These are phyloP conservation scores for Drosophila setifemur DNA, from an alignment of 1,140 invertebrate genomes.

Conservation along the genomic window DNA sequence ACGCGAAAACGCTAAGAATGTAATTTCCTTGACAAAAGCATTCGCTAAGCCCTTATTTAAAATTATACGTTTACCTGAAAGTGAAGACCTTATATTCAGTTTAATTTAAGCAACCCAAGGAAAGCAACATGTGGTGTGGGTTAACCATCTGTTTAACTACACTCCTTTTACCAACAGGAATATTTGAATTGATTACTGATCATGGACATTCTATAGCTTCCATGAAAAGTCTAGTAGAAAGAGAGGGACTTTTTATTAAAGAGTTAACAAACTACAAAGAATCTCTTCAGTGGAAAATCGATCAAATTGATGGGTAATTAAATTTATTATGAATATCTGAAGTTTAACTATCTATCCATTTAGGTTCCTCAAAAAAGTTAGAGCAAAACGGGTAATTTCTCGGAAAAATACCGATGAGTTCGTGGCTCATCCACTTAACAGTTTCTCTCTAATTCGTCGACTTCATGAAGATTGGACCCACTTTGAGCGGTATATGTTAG, in stretches of 20 bases:
- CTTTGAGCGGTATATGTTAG: constrained; percentile 27
- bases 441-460: constrained; percentile 33
- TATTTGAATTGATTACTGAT: background rate
- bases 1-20: too few relatives aligned
- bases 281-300: constrained; percentile 14
- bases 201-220: constrained; percentile 9
- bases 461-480: constrained; percentile 47
- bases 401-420: background rate
- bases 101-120: background rate
- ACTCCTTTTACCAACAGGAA: background rate
- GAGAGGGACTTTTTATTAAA: constrained; percentile 7
- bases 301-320: constrained; percentile 16
- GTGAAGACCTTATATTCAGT: background rate
- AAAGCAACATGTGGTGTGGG: background rate
- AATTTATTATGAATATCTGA: background rate
- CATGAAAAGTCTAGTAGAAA: constrained; percentile 6
- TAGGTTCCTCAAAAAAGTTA: constrained; percentile 19
- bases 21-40: background rate
- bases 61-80: too few relatives aligned
- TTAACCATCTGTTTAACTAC: background rate
- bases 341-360: background rate
- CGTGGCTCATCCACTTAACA: constrained; percentile 37
- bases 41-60: background rate
- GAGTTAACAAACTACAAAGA: constrained; percentile 13
- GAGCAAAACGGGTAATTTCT: background rate